Conservation (phyloP, 1,140 invertebrate species). For the Drosophila punjabiensis region DNA sequence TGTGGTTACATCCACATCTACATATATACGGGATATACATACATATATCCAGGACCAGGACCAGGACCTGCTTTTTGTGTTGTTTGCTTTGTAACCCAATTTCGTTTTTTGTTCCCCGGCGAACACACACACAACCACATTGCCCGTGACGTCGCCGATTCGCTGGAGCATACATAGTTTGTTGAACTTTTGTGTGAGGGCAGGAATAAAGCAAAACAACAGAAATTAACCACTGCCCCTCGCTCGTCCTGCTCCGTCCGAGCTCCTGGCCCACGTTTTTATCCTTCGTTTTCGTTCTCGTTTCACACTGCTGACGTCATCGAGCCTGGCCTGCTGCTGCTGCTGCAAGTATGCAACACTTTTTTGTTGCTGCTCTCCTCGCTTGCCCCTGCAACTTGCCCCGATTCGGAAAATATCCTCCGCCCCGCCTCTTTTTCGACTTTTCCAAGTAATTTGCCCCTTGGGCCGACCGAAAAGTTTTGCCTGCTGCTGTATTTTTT, state of each 20-base stretch:
- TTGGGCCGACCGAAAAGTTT: constrained; percentile 9
- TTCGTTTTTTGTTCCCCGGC: constrained; percentile 35
- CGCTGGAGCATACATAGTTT: constrained; percentile 51
- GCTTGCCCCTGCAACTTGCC: constrained; percentile 27
- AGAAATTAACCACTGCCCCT: constrained; percentile 68
- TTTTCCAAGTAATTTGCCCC: constrained; percentile 21
- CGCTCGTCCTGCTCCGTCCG: background rate
- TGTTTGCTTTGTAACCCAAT: constrained; percentile 76
- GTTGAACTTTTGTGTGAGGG: constrained; percentile 68
- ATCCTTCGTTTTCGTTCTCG: constrained; percentile 26
- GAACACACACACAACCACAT: constrained; percentile 6
- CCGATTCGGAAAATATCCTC: background rate
- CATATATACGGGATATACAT: background rate
- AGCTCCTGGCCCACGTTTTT: constrained; percentile 19
- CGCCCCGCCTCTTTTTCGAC: background rate
- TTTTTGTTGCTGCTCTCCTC: constrained; percentile 16
- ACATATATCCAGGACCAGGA: constrained; percentile 35
- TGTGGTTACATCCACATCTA: constrained; percentile 12
- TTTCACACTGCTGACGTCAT: constrained; percentile 69
- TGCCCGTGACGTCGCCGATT: constrained; percentile 59
- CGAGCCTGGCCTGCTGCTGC: constrained; percentile 49
- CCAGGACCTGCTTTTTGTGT: constrained; percentile 53
- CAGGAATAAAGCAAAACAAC: constrained; percentile 49
- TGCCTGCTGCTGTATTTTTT: background rate
- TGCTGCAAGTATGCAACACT: constrained; percentile 66